A percentile compares a stretch with the other conserved stretches of the same genome.
phyloP scores from a whole-genome alignment of 92 coral and sea anemone genomes.

The Blastomussa wellsi region DNA sequence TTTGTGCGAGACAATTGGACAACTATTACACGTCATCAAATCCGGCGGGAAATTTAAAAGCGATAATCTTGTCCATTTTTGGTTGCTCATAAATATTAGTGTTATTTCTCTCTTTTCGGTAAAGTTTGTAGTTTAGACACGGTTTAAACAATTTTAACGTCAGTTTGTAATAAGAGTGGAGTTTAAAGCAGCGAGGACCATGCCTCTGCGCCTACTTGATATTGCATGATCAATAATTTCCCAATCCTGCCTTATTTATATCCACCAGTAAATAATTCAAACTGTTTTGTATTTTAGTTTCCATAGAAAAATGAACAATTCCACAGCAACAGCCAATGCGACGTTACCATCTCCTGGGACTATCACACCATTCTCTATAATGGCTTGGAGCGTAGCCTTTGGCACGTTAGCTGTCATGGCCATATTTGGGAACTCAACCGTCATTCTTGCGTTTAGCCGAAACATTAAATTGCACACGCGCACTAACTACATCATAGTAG shows the following conservation, averaged over 20 bases:
- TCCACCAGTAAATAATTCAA: neutral
- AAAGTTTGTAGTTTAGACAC: too few species aligned
- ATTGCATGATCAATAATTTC: too few species aligned
- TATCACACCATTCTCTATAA: constrained; percentile 13
- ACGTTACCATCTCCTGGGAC: neutral
- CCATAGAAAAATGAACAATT: constrained; percentile 24
- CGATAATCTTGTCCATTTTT: too few species aligned
- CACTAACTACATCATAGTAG: constrained; percentile 72
- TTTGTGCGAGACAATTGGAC: too few species aligned
- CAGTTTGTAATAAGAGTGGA: too few species aligned
- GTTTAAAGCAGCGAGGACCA: too few species aligned
- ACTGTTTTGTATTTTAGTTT: neutral
- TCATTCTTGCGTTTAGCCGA: constrained; percentile 63
- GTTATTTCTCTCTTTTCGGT: too few species aligned
- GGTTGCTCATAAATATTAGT: too few species aligned
- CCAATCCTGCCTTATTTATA: neutral
- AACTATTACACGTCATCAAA: too few species aligned
- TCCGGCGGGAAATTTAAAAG: too few species aligned
- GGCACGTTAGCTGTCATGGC: constrained; percentile 75
- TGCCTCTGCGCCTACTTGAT: too few species aligned
- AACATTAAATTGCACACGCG: constrained; percentile 70
- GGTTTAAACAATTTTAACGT: too few species aligned
- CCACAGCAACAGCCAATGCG: constrained; percentile 27
- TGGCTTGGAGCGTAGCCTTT: constrained; percentile 72
- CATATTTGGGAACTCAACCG: constrained; percentile 72